phyloP scores from a whole-genome alignment of 2,888 invertebrate genomes.

The Drosophila pseudotalamancana region DNA sequence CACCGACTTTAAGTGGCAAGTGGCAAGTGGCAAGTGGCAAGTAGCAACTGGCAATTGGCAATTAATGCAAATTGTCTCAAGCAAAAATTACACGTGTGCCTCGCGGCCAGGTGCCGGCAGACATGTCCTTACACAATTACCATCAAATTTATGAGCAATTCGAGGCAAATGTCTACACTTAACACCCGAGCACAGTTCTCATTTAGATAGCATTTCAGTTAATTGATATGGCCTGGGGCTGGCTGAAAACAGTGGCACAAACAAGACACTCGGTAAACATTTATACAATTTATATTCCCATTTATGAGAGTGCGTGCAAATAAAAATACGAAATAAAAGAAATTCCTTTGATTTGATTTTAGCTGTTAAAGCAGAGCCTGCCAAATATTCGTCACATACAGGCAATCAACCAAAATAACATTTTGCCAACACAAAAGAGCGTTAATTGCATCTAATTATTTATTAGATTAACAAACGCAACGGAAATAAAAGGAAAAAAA shows the following conservation, averaged over 20 bases:
- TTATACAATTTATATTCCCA: slow-evolving; percentile 12
- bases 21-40: too few relatives aligned
- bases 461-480: slow-evolving; percentile 44
- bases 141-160: slow-evolving; percentile 71
- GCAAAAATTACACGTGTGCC: slow-evolving; percentile 6
- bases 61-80: slow-evolving; percentile 26
- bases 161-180: slow-evolving; percentile 41
- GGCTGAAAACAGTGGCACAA: slow-evolving; percentile 20
- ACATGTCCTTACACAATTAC: slow-evolving; percentile 58
- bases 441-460: slow-evolving; percentile 67
- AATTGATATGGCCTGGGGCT: slow-evolving; percentile 62
- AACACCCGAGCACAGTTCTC: slow-evolving; percentile 16
- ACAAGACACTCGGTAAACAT: slow-evolving; percentile 30
- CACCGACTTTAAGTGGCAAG: slow-evolving; percentile 6
- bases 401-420: slow-evolving; percentile 20
- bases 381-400: slow-evolving; percentile 27
- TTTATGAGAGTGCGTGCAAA: slow-evolving; percentile 9
- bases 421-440: slow-evolving; percentile 9
- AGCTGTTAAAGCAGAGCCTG: neutral
- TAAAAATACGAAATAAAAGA: slow-evolving; percentile 14
- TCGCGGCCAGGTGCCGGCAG: slow-evolving; percentile 34
- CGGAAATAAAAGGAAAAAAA: slow-evolving; percentile 36
- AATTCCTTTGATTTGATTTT: slow-evolving; percentile 15
- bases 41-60: slow-evolving; percentile 26
- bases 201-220: slow-evolving; percentile 51